Percentiles rank a stretch among this genome's conserved stretches.
These are phyloP conservation scores for Danio rerio DNA, from an alignment of 2,113 vertebrate genomes.

Conservation along the genomic window GRCz12tu NC_133187.1:38718501-38719000, in stretches of 20 bases:
- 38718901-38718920: too few species aligned
- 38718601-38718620: constrained; percentile 38
- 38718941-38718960: too few species aligned
- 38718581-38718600: constrained; percentile 38
- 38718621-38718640: constrained; percentile 35
- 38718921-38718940: too few species aligned
- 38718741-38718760: constrained; percentile 31
- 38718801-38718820: not conserved
- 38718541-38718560: constrained; percentile 34
- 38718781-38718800: not conserved
- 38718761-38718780: constrained; percentile 19
- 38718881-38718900: not conserved
- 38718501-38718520: constrained; percentile 13
- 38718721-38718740: constrained; percentile 36
- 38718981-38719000: too few species aligned
- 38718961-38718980: too few species aligned
- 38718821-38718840: not conserved
- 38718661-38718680: constrained; percentile 30
- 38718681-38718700: constrained; percentile 21
- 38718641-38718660: constrained; percentile 47
- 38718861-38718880: not conserved
- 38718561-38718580: constrained; percentile 25
- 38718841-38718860: not conserved
- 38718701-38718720: constrained; percentile 14
- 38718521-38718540: constrained; percentile 13